phyloP scores from a whole-genome alignment of 2,797 vertebrate genomes.

The Peromyscus attwateri region DNA sequence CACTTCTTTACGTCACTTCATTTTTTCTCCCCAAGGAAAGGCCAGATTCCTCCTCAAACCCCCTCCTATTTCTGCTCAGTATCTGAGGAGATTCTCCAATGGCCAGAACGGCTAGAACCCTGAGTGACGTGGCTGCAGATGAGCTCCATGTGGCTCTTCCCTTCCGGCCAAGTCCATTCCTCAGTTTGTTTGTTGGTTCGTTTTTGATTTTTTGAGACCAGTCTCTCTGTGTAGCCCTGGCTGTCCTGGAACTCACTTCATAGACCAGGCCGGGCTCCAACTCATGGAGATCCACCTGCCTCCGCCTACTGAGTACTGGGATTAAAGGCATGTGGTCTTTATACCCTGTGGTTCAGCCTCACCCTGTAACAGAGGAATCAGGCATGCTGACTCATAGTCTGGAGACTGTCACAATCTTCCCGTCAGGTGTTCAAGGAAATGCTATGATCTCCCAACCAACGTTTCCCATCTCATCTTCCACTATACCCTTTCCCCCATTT shows the following conservation, averaged over 20 bases:
- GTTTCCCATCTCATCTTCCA: not conserved
- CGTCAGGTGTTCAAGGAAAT: too few species aligned
- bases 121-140: not conserved
- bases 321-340: not conserved
- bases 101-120: not conserved
- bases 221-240: not conserved
- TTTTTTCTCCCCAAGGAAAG: not conserved
- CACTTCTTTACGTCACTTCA: not conserved
- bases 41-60: not conserved
- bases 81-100: not conserved
- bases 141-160: too few species aligned
- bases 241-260: not conserved
- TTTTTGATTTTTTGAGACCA: not conserved
- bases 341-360: rapidly evolving
- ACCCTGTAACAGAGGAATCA: not conserved
- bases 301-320: not conserved
- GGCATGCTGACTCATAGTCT: not conserved
- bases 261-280: not conserved
- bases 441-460: not conserved
- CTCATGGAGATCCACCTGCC: not conserved
- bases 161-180: not conserved
- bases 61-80: not conserved
- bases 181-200: not conserved
- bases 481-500: not conserved
- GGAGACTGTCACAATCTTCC: not conserved